A percentile compares a stretch with the other conserved stretches of the same genome.
These are phyloP conservation scores for Marasmarcha lunaedactyla DNA, from an alignment of 2,888 invertebrate genomes.

Conservation along the genomic window DNA sequence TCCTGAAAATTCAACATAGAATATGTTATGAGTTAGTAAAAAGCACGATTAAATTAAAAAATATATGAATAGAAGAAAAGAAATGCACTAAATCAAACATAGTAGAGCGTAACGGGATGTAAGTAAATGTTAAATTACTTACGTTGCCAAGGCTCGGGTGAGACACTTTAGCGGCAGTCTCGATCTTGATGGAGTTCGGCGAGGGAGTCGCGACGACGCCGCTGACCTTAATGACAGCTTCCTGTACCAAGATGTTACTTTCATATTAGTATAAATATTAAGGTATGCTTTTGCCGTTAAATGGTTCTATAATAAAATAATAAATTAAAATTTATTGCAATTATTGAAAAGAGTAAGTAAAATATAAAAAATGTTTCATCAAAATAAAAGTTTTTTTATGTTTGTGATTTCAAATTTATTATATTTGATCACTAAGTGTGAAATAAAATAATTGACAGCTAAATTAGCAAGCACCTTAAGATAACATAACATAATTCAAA, in stretches of 20 bases:
- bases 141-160: conserved; percentile 45
- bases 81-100: background rate
- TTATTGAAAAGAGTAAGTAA: too few species aligned
- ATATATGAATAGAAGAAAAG: too few species aligned
- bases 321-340: too few species aligned
- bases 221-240: conserved; percentile 36
- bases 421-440: too few species aligned
- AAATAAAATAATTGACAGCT: too few species aligned
- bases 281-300: background rate
- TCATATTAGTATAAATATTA: background rate
- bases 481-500: too few species aligned
- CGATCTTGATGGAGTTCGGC: conserved; percentile 37
- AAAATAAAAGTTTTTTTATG: background rate
- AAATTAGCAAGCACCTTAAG: too few species aligned
- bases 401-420: background rate
- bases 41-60: too few species aligned
- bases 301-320: too few species aligned
- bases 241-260: conserved; percentile 27
- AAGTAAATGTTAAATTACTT: conserved; percentile 7
- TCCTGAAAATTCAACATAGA: too few species aligned
- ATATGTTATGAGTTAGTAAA: too few species aligned
- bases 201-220: conserved; percentile 29
- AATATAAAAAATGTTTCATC: too few species aligned
- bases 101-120: background rate
- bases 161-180: conserved; percentile 34